Conservation (phyloP, 2,888 invertebrate genomes). For the Peribatodes rhomboidaria region DNA sequence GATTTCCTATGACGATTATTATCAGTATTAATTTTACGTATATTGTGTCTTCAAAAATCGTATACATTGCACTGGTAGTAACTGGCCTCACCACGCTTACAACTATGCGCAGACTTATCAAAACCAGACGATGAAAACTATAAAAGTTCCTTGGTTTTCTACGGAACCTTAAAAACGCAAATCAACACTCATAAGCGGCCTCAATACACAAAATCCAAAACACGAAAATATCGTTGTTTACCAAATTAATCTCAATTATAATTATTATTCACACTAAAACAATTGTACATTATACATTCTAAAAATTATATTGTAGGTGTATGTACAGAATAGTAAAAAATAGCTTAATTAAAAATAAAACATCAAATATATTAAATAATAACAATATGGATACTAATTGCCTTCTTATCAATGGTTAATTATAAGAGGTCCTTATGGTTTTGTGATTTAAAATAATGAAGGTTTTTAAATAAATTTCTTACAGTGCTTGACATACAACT, state of each 20-base stretch:
- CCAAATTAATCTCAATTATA: conserved; percentile 81
- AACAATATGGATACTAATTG: conserved; percentile 86
- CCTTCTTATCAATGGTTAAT: conserved; percentile 87
- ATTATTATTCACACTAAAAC: conserved; percentile 84
- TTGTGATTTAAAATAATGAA: conserved; percentile 77
- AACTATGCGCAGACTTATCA: conserved; percentile 58
- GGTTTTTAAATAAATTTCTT: conserved; percentile 55
- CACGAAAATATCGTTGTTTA: conserved; percentile 73
- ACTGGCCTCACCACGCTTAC: conserved; percentile 83
- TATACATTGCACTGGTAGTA: conserved; percentile 86
- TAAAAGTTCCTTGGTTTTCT: too few relatives aligned
- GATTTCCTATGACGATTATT: conserved; percentile 81
- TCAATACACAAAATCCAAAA: conserved; percentile 66
- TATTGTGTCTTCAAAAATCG: conserved; percentile 86
- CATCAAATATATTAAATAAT: conserved; percentile 87
- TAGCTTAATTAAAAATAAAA: conserved; percentile 85
- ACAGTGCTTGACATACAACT: conserved; percentile 64
- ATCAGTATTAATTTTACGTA: conserved; percentile 84
- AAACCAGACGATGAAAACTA: conserved; percentile 69
- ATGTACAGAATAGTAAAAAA: conserved; percentile 83
- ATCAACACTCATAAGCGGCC: conserved; percentile 68
- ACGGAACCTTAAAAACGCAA: too few relatives aligned
- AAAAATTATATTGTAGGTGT: conserved; percentile 77
- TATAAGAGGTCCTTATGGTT: conserved; percentile 87
- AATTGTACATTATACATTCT: conserved; percentile 85